Base-by-base conservation (phyloP, 64 coral and sea anemone species). In the Porites lutea region DNA sequence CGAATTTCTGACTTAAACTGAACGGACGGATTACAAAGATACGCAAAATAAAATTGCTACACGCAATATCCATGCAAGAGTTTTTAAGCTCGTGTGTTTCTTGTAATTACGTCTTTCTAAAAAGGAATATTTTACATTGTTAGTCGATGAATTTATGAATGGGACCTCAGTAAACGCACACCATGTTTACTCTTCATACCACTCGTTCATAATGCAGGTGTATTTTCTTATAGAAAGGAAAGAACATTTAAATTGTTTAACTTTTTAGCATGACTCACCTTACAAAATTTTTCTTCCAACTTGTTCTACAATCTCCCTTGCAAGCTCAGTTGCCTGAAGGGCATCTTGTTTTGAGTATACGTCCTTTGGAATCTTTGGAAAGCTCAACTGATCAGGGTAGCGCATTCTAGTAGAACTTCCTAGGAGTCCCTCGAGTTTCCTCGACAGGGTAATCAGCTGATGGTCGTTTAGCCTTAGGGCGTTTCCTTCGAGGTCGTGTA, bases 331-430 rank as follows among this genome's bases (percentile, higher is more conserved):
- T 52, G 89, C 85, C 11, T 78, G 23, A 16, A 0, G 55, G 9
- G 90, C 90, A 67, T 52, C 92, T 89, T 88, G 52, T 14, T 54
- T 51, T 12, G 69, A 55, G 89, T 96, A 96, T 18, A 92, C 84
- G 13, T 96, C 84, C 52, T 92, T 77, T 59, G 94, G 94, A 59
- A 96, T 96, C 4, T 2, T 59, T 57, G 89, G 94, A 82, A 9
- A 92, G 13, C 21, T 16, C 58, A 96, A 46, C 27, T 72, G 86
- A 43, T 92, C 89, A 10, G 94, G 94, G 74, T 96, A 96, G 50
- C 94, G 89, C 94, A 96, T 96, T 59, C 89, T 83, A 14, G 67
- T 87, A 6, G 94, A 88, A n/a, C 92, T 82, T 11, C 94, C 94
- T 64, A 75, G 2, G n/a, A 8, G 22, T 65, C 5, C 12, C 81